These are phyloP conservation scores for Venustoraphidia nigricollis DNA, from an alignment of 2,888 invertebrate species.

Conservation along the genomic window DNA sequence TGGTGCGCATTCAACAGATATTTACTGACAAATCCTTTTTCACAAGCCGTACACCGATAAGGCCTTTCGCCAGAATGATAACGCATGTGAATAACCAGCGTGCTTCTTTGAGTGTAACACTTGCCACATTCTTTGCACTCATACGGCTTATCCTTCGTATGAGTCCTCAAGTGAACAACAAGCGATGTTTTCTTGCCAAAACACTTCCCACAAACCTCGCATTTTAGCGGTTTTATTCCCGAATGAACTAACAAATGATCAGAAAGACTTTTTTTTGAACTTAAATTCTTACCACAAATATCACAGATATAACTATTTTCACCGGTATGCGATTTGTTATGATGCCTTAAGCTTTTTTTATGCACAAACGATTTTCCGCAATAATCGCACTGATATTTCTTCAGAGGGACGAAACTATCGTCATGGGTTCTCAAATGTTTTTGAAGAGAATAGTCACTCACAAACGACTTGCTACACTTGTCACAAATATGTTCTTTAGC, in stretches of 20 bases:
- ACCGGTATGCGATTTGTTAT: constrained; percentile 1
- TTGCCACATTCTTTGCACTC: constrained; percentile 38
- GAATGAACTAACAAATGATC: constrained; percentile 2
- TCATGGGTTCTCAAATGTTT: constrained; percentile 23
- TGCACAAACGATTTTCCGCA: constrained; percentile 19
- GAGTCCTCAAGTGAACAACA: constrained; percentile 33
- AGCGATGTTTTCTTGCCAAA: constrained; percentile 25
- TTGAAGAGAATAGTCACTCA: constrained; percentile 1
- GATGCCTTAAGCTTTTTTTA: constrained; percentile 4
- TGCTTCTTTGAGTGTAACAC: constrained; percentile 33
- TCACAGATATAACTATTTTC: constrained; percentile 5
- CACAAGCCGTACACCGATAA: constrained; percentile 37
- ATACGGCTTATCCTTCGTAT: constrained; percentile 34
- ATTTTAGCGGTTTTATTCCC: constrained; percentile 1
- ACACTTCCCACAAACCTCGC: constrained; percentile 16
- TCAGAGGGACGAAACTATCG: constrained; percentile 28
- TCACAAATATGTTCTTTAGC: constrained; percentile 20
- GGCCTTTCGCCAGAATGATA: constrained; percentile 37
- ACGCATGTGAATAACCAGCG: constrained; percentile 31
- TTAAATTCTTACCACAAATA: constrained; percentile 6
- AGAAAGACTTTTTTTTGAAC: constrained; percentile 2
- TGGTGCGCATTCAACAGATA: constrained; percentile 36
- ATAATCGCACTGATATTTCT: constrained; percentile 19
- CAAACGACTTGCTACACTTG: constrained; percentile 27
- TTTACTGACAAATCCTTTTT: constrained; percentile 37